Evolutionary conservation across 2,113 vertebrate species (phyloP), one percentile per base, ranked within the genome.

Genomic region (Ploceus nigricollis): DNA sequence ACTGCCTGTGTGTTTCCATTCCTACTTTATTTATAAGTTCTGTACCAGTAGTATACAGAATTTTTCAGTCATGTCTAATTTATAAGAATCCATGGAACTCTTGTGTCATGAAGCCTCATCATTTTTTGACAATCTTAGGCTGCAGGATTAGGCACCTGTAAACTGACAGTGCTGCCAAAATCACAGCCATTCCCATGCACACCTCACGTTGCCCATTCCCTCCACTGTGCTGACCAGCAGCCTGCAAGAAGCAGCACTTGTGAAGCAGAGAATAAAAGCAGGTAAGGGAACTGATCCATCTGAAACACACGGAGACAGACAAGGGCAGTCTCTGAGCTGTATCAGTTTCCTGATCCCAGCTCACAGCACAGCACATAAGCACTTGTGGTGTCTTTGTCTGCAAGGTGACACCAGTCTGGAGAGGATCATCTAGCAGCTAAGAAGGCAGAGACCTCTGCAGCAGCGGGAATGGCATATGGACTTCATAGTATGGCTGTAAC

Each of bases 21-120:
- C 65, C 42, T 95, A 65, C 65, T 94, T 96, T 96, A 96, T 91
- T 89, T 94, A 47, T 70, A 96, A 90, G 44, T 81, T 93, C 94
- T 66, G 27, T 94, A 66, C 61, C 61, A 51, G 72, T 39, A 73
- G 23, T 51, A 69, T 66, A 73, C 28, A 79, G 57, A 96, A 73
- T 73, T 95, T 85, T 75, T 95, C 42, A 81, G 54, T 76, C 70
- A 81, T 92, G 37, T 90, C 51, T 94, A 69, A 96, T 95, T 94
- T 81, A 79, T 75, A 87, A 83, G 87, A 60, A 72, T 61, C 51
- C 20, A 27, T 14, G 31, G 37, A 76, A 47, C 5, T 68, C 64
- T 75, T 56, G 47, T 93, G 60, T 76, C 82, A 87, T 48, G 81
- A 94, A 81, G 48, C 60, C 15, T 96, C 60, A 78, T 70, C 51